These are phyloP conservation scores for Aphis gossypii DNA, from an alignment of 1,140 invertebrate species.

Conservation along the genomic window DNA sequence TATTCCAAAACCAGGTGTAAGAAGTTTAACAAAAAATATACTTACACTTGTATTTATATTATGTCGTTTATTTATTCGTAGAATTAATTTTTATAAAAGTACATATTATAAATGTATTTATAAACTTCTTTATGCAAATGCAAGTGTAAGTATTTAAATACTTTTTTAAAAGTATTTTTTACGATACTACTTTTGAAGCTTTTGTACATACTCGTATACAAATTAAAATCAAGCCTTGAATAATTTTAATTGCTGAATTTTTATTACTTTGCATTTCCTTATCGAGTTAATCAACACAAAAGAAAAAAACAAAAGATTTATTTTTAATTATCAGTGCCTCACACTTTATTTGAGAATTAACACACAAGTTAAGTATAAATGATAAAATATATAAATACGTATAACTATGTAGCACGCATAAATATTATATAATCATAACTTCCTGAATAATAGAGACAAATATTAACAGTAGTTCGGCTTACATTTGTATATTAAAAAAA, in stretches of 20 bases:
- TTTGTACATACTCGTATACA: not conserved
- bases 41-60: not conserved
- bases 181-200: not conserved
- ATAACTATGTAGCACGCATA: not conserved
- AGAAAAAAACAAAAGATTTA: slow-evolving; percentile 9
- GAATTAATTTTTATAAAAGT: not conserved
- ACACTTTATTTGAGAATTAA: not conserved
- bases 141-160: not conserved
- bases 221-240: slow-evolving; percentile 13
- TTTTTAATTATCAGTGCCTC: not conserved
- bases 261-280: not conserved
- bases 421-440: not conserved
- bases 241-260: slow-evolving; percentile 9
- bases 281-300: slow-evolving; percentile 7
- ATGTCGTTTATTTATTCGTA: not conserved
- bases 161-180: not conserved
- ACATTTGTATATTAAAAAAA: not conserved
- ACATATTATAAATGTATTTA: not conserved
- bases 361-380: not conserved
- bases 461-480: not conserved
- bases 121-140: not conserved
- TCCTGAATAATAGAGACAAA: not conserved
- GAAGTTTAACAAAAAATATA: not conserved
- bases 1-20: not conserved
- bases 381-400: not conserved